Base-by-base conservation (phyloP, 2,113 vertebrate genomes). In the Callionymus lyra region DNA sequence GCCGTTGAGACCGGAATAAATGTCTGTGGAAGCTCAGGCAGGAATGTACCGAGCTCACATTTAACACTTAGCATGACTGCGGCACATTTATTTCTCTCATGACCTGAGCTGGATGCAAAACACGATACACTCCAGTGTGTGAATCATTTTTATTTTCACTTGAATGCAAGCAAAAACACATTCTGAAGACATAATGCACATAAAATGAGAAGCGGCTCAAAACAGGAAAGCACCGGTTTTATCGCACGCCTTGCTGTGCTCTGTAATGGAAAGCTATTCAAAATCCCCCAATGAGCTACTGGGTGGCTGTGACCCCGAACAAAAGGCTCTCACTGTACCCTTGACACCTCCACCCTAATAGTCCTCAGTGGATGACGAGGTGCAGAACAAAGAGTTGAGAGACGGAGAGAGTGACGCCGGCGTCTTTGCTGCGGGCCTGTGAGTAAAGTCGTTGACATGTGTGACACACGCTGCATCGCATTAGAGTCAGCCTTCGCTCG, bases 321-420 rank as follows among this genome's bases (percentile, higher is more conserved):
- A 55, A 47, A 68, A 75, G 44, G 47, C 69, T 45, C 63, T 71
- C 67, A 48, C 65, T 72, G 64, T 52, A 59, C 65, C 70, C 72
- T 71, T 67, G 59, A 59, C 31, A 44, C 51, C 37, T 14, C 63
- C 51, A 35, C 50, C 54, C 17, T 65, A 70, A 70, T 56, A 55
- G 60, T 34, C 12, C 31, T 56, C 52, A 4, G 49, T 37, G 46
- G 59, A 70, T 59, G 61, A 65, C 45, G 12, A 60, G 47, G 55
- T 41, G 2, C 12, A 31, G 46, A 59, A 38, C 36, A 70, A 62
- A 27, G 21, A 8, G 21, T 27, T 4, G 4, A 5, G 21, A 8
- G 21, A n/a, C n/a, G n/a, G n/a, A n/a, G n/a, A n/a, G n/a, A n/a
- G n/a, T n/a, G n/a, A n/a, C n/a, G n/a, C n/a, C n/a, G n/a, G n/a